A percentile compares a stretch with the other conserved stretches of the same genome.
phyloP scores from a whole-genome alignment of 2,888 invertebrate species.

The Phorcus lineatus region DNA sequence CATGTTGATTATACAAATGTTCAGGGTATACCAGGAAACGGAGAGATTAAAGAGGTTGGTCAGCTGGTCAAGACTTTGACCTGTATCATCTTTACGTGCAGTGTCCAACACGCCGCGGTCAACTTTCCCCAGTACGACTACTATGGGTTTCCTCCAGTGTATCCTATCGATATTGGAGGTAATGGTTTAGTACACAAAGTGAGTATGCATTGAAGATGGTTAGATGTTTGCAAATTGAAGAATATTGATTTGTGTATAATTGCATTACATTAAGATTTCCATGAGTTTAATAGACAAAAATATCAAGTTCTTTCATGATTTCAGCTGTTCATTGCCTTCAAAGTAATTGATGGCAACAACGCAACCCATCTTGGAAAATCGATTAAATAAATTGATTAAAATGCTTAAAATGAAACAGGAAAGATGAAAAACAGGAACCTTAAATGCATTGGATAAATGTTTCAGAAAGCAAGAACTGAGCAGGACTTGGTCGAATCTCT shows the following conservation, averaged over 20 bases:
- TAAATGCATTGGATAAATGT: neutral
- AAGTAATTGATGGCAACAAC: too few relatives aligned
- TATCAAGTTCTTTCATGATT: too few relatives aligned
- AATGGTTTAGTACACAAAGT: slow-evolving; percentile 45
- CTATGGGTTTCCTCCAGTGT: slow-evolving; percentile 65
- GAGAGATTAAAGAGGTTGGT: slow-evolving; percentile 32
- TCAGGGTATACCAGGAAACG: slow-evolving; percentile 46
- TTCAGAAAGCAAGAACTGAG: slow-evolving; percentile 34
- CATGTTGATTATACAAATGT: too few relatives aligned
- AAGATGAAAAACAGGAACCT: too few relatives aligned
- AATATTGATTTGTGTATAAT: too few relatives aligned
- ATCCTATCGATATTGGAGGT: slow-evolving; percentile 46
- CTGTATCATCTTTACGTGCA: slow-evolving; percentile 46
- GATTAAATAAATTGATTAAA: too few relatives aligned
- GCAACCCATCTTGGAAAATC: too few relatives aligned
- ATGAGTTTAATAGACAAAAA: too few relatives aligned
- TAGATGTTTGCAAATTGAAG: too few relatives aligned
- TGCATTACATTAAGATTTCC: too few relatives aligned
- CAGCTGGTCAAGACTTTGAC: slow-evolving; percentile 37
- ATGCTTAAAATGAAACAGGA: too few relatives aligned
- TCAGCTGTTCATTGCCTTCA: too few relatives aligned
- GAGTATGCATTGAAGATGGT: neutral
- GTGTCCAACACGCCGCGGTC: slow-evolving; percentile 48
- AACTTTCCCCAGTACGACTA: slow-evolving; percentile 65
- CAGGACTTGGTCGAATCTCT: slow-evolving; percentile 64